These are phyloP conservation scores for Ceyx cyanopectus DNA, from an alignment of 2,113 vertebrate genomes.

Conservation along the genomic window DNA sequence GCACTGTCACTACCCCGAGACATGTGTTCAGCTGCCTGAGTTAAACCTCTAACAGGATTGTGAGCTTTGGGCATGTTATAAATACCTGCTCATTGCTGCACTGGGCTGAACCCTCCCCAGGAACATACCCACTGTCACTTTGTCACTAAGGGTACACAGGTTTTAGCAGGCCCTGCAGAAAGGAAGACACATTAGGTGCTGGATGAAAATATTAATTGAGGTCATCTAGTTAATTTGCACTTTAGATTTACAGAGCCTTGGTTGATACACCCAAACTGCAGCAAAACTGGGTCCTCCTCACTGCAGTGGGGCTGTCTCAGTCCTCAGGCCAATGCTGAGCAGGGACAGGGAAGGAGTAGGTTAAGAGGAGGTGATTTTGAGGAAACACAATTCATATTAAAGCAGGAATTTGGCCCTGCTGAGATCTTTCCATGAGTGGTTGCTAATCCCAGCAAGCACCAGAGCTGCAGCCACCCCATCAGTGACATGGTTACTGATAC, in stretches of 20 bases:
- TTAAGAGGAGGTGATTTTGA: rapidly evolving
- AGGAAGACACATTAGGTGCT: not conserved
- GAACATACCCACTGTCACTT: not conserved
- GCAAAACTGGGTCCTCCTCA: not conserved
- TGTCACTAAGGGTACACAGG: not conserved
- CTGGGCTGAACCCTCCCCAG: not conserved
- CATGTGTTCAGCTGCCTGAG: not conserved
- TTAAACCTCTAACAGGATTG: slow-evolving; percentile 27
- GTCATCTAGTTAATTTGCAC: not conserved
- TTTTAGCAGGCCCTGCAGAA: not conserved
- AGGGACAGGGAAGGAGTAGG: not conserved
- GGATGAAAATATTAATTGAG: not conserved
- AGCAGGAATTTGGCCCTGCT: not conserved
- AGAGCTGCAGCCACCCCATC: rapidly evolving
- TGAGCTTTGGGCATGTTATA: not conserved
- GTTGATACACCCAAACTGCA: not conserved
- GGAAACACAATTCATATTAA: not conserved
- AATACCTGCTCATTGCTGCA: not conserved
- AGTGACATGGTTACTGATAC: not conserved
- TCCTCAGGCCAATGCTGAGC: not conserved
- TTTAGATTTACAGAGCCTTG: rapidly evolving
- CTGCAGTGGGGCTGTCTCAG: rapidly evolving
- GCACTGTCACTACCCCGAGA: not conserved
- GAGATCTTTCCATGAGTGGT: rapidly evolving
- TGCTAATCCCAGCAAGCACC: not conserved